phyloP scores from a whole-genome alignment of 2,797 vertebrate species.

The Enteromius afrohamiltoni region DNA sequence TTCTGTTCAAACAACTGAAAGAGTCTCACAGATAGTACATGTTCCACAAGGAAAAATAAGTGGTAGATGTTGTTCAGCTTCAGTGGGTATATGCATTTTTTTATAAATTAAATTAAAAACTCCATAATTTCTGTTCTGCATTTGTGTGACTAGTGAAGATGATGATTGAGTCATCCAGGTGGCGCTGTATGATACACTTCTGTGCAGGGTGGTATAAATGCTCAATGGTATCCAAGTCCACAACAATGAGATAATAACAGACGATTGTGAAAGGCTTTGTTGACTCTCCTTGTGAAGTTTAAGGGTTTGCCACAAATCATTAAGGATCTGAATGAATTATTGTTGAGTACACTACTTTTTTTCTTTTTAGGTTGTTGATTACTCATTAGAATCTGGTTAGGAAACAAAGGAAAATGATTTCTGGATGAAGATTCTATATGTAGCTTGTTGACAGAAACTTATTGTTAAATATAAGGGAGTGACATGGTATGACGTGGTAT shows the following conservation, averaged over 20 bases:
- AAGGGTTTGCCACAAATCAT: background rate
- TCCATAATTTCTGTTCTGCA: conserved; percentile 64
- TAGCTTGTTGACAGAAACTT: background rate
- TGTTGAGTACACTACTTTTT: background rate
- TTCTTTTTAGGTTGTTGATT: background rate
- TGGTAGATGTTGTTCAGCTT: conserved; percentile 82
- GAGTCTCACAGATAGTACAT: conserved; percentile 76
- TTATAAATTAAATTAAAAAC: conserved; percentile 83
- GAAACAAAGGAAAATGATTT: background rate
- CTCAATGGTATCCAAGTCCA: background rate
- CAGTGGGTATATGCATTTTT: conserved; percentile 77
- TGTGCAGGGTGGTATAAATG: background rate
- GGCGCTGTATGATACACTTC: background rate
- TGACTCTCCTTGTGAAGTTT: background rate
- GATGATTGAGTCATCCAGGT: background rate
- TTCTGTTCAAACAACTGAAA: conserved; percentile 72
- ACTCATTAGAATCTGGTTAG: conserved; percentile 1
- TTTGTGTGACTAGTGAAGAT: conserved; percentile 1
- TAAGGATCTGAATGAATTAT: conserved; percentile 29
- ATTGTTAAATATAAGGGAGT: background rate
- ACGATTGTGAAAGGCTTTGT: background rate
- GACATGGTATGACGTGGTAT: background rate
- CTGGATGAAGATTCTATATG: background rate
- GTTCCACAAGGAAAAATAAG: conserved; percentile 76
- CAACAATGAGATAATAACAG: too few relatives aligned